phyloP scores from a whole-genome alignment of 2,888 invertebrate genomes.

The Mimumesa dahlbomi region DNA sequence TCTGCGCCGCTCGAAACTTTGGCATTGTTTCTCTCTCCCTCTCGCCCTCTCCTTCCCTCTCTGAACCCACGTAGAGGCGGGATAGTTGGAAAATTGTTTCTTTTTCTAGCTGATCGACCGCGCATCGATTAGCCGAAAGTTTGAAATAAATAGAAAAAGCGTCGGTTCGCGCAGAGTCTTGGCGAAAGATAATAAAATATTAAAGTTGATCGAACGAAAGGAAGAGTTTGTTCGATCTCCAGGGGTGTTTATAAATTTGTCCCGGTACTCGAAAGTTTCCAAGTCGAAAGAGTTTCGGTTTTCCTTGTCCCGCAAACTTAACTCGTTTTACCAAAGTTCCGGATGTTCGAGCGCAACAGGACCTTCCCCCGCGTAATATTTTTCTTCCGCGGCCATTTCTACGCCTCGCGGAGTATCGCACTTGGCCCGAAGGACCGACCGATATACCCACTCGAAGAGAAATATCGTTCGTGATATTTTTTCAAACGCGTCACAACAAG shows the following conservation, averaged over 20 bases:
- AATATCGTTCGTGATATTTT: conserved; percentile 44
- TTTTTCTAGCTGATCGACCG: too few species aligned
- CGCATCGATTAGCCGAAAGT: too few species aligned
- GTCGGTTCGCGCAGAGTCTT: neutral
- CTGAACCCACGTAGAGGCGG: too few species aligned
- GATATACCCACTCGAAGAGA: conserved; percentile 17
- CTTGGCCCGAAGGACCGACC: conserved; percentile 19
- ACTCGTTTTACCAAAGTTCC: conserved; percentile 36
- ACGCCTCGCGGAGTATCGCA: neutral
- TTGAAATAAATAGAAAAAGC: too few species aligned
- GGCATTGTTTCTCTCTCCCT: too few species aligned
- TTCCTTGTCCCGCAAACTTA: conserved; percentile 40
- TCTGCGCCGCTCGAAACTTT: too few species aligned
- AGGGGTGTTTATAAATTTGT: conserved; percentile 10
- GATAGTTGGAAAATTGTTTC: too few species aligned
- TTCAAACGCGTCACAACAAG: conserved; percentile 9
- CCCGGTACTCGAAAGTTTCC: conserved; percentile 32
- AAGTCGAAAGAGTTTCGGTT: conserved; percentile 50
- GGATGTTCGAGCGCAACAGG: conserved; percentile 55
- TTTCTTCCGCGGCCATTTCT: conserved; percentile 26
- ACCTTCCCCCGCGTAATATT: conserved; percentile 33
- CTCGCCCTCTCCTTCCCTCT: too few species aligned
- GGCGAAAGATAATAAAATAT: too few species aligned
- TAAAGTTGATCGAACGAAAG: too few species aligned
- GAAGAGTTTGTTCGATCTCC: conserved; percentile 20